A percentile compares a stretch with the other conserved stretches of the same genome.
Conservation (phyloP, 2,797 vertebrate species). For the Carcharodon carcharias region DNA sequence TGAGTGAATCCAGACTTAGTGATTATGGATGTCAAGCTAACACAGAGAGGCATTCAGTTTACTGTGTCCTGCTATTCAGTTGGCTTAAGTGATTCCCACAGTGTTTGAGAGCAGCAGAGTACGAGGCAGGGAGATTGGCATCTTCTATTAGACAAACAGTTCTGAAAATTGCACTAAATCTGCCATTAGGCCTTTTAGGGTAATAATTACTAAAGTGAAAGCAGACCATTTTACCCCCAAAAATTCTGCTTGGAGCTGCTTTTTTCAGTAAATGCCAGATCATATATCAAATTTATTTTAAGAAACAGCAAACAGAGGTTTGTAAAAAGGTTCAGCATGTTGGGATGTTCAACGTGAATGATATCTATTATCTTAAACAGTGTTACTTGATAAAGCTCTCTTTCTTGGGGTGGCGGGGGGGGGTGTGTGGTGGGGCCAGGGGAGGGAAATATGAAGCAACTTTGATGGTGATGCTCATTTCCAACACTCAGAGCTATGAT, state of each 20-base stretch:
- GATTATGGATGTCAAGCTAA: constrained; percentile 26
- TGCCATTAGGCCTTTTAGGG: constrained; percentile 60
- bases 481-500: background rate
- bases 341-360: background rate
- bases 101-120: constrained; percentile 65
- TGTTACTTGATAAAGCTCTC: background rate
- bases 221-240: constrained; percentile 38
- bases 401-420: background rate
- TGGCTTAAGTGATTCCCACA: constrained; percentile 44
- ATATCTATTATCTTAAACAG: background rate
- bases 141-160: constrained; percentile 44
- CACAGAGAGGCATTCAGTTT: constrained; percentile 16
- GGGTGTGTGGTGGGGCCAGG: too few relatives aligned
- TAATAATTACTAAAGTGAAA: constrained; percentile 42
- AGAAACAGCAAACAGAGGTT: background rate
- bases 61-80: background rate
- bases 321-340: background rate
- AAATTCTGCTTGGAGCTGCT: background rate
- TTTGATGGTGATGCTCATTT: background rate
- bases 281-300: background rate
- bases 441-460: background rate
- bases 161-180: constrained; percentile 47
- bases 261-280: background rate
- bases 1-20: constrained; percentile 6
- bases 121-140: constrained; percentile 62